These are phyloP conservation scores for Callocephalon fimbriatum DNA, from an alignment of 2,113 vertebrate species.

Conservation along the genomic window DNA sequence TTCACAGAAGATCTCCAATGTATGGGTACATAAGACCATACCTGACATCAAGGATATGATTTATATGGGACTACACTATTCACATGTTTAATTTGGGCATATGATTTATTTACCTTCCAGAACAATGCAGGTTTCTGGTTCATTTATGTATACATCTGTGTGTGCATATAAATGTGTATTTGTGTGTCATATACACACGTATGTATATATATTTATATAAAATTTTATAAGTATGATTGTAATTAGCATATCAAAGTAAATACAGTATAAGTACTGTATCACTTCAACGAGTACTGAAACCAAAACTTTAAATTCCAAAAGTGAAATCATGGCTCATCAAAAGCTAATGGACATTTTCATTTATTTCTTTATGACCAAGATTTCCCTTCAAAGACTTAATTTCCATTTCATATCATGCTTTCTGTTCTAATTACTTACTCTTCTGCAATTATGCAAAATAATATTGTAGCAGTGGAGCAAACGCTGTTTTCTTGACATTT, in stretches of 20 bases:
- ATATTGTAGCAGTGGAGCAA: conserved; percentile 11
- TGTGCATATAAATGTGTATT: background rate
- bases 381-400: background rate
- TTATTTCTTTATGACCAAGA: background rate
- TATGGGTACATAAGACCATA: background rate
- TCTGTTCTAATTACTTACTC: conserved; percentile 47
- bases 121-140: background rate
- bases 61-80: background rate
- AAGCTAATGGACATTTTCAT: background rate
- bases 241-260: background rate
- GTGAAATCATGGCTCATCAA: background rate
- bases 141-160: rapidly evolving
- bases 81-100: background rate
- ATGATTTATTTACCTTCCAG: background rate
- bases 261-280: background rate
- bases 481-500: conserved; percentile 44
- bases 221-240: background rate
- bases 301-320: background rate
- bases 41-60: background rate
- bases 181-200: background rate
- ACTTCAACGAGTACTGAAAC: conserved; percentile 17
- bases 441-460: background rate
- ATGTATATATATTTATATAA: background rate
- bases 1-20: background rate
- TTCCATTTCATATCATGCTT: background rate